Evolutionary conservation across 2,888 invertebrate genomes (phyloP), one percentile per base, ranked within the genome.

Genomic region (Dicycla oo): DNA sequence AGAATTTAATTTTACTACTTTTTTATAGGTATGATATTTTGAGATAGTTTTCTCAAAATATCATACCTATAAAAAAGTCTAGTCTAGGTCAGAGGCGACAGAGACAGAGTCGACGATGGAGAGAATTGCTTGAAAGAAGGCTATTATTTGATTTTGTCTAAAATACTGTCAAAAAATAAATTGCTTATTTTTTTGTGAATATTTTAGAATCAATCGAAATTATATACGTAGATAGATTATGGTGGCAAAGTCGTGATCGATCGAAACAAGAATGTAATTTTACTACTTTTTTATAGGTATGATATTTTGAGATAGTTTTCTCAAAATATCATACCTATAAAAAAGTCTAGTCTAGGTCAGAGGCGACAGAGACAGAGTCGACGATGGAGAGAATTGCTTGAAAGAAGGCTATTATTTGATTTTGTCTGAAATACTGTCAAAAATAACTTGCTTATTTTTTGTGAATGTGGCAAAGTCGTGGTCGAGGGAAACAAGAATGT

Each of bases 381-480:
- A n/a, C n/a, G n/a, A n/a, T n/a, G n/a, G 38, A 40, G 38, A 51
- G n/a, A 23, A 40, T 58, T 51, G 23, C n/a, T 40, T 60, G 10
- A 53, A 58, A 10, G 15, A 8, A 77, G 4, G 0, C 0, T 34
- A 34, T 58, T 40, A 13, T 77, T 73, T 40, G 20, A 34, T 75
- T 40, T 45, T 54, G 18, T 26, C 0, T 43, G 18, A 26, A 51
- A 60, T 40, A 43, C 61, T 23, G 65, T 8, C 2, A 10, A 40
- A 30, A 40, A 18, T 15, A 3, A 15, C 15, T 3, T 34, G 6
- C 13, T 5, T 15, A 20, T 10, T 58, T 34, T 65, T 67, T 34
- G 2, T 11, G 6, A 3, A 3, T 6, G 5, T 23, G 4, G 7
- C 23, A 23, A 43, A 11, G 3, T 43, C 10, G 40, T 38, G 13